Base-by-base conservation (phyloP, 1,140 invertebrate species). In the Choristoneura fumiferana region DNA sequence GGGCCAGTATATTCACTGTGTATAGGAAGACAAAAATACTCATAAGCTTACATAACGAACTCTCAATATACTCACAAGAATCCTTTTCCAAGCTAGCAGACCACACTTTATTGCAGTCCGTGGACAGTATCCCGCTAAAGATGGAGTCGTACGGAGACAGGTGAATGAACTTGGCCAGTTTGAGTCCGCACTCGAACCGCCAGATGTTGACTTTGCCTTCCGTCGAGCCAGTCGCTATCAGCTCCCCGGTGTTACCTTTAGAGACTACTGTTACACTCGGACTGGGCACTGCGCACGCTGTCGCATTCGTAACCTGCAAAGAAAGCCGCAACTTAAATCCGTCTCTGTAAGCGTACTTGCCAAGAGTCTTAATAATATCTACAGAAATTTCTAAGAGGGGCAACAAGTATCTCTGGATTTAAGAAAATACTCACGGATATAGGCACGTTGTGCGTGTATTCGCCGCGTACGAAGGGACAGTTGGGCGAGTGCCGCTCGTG, bases 371-470 rank as follows among this genome's bases (percentile, higher is more conserved):
- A n/a, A n/a, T n/a, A n/a, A n/a, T n/a, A n/a, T n/a, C n/a, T n/a
- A n/a, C n/a, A n/a, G n/a, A n/a, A n/a, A n/a, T n/a, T n/a, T n/a
- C n/a, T n/a, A n/a, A n/a, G n/a, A n/a, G n/a, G n/a, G n/a, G n/a
- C n/a, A n/a, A n/a, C n/a, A n/a, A n/a, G n/a, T n/a, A n/a, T n/a
- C n/a, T n/a, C n/a, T n/a, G n/a, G n/a, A n/a, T n/a, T n/a, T n/a
- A n/a, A n/a, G n/a, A n/a, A 54, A 36, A 4, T 53, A 76, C 84
- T 87, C 53, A 90, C 89, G 40, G 94, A 94, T 35, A 98, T 90
- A n/a, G 97, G 96, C 49, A 98, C 97, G 90, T 98, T 98, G 86
- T 97, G 96, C 8, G 97, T 98, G 70, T 97, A 97, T 82, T 98
- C 96, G 13, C 97, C 96, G 76, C 96, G 95, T 1, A 98, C 95